Base-by-base conservation (phyloP, 2,113 vertebrate genomes). In the Paedocypris sp. region DNA sequence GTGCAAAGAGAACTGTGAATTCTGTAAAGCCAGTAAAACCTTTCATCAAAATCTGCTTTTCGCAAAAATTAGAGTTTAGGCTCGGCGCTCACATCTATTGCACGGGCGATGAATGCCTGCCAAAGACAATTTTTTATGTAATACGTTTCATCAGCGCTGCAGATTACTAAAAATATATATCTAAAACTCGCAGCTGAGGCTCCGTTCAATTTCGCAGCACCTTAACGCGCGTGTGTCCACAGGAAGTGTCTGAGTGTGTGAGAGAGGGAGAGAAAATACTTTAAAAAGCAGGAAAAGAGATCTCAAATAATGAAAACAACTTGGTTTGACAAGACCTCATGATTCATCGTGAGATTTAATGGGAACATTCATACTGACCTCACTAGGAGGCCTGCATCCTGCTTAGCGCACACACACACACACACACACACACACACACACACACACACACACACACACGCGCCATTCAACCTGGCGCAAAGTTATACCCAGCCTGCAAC, bases 41-140 rank as follows among this genome's bases (percentile, higher is more conserved):
- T 79, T 78, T 79, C 56, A 68, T 78, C 54, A 46, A 57, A 62
- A 58, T 66, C 49, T 51, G 41, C 52, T 51, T 64, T 58, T 57
- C 42, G 42, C 43, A 19, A 29, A 64, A 64, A 62, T 56, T 49
- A 70, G 29, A 52, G 60, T n/a, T 18, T 32, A 10, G 56, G 31
- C 51, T 33, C 50, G 35, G 23, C 15, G 48, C 38, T 42, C 60
- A 56, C 32, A 33, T 28, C 49, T 36, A 58, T 11, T 43, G 45
- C 54, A 19, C 51, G 26, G 48, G 51, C 26, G 39, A 60, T 49
- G 18, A 71, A 59, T 38, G 49, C 56, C 61, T 36, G 67, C 64
- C 67, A 71, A 61, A 73, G 61, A 59, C 62, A 68, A 69, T 71
- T 46, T 49, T 68, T 66, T 45, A 56, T 66, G 52, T 66, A 64